A percentile compares a stretch with the other conserved stretches of the same genome.
These are phyloP conservation scores for Echeneis naucrates DNA, from an alignment of 2,797 vertebrate species.

Conservation along the genomic window DNA sequence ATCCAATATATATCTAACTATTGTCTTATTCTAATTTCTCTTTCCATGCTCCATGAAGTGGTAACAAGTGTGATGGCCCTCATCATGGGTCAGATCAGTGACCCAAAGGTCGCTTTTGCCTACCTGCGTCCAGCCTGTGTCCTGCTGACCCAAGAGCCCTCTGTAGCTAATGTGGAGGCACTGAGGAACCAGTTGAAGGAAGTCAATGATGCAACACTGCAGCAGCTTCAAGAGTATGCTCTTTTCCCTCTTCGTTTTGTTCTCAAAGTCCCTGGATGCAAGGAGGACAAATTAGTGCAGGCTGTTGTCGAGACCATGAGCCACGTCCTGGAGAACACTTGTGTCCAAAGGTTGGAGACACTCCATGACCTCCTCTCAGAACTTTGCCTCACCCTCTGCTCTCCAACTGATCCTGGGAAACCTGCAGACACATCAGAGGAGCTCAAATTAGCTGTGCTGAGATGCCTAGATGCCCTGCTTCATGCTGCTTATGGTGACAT, in stretches of 20 bases:
- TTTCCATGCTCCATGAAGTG: not conserved
- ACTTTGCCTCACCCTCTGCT: constrained; percentile 89
- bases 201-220: constrained; percentile 87
- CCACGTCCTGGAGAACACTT: constrained; percentile 87
- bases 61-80: constrained; percentile 54
- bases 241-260: constrained; percentile 94
- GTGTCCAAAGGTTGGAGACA: constrained; percentile 87
- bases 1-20: not conserved
- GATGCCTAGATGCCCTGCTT: constrained; percentile 87
- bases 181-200: constrained; percentile 82
- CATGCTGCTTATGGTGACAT: constrained; percentile 89
- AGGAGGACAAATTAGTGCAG: constrained; percentile 86
- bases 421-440: constrained; percentile 87
- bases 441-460: constrained; percentile 85
- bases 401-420: constrained; percentile 79
- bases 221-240: constrained; percentile 95
- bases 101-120: constrained; percentile 91
- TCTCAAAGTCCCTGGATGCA: constrained; percentile 87
- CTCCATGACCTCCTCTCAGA: constrained; percentile 91
- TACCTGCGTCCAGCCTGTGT: constrained; percentile 91
- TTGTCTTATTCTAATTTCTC: not conserved
- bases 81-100: constrained; percentile 85
- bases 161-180: constrained; percentile 83
- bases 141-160: constrained; percentile 88
- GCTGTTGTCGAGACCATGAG: constrained; percentile 85